These are phyloP conservation scores for Craniophora ligustri DNA, from an alignment of 2,888 invertebrate species.

Conservation along the genomic window DNA sequence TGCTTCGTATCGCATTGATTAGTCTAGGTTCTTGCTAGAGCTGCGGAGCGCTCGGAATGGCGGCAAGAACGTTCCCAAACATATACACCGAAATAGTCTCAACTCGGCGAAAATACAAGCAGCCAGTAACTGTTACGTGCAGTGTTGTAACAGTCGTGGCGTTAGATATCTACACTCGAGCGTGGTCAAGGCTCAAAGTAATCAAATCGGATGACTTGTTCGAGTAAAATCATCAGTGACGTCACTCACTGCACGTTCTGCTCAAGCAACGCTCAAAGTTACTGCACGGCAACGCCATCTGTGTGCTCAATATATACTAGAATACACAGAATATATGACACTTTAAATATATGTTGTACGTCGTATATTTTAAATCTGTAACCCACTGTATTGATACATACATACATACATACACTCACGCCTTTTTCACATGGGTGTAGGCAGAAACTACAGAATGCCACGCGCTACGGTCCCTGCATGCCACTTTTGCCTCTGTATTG, in stretches of 20 bases:
- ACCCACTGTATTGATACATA: too few relatives aligned
- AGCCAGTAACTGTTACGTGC: neutral
- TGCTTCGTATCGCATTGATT: neutral
- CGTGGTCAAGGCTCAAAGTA: constrained; percentile 33
- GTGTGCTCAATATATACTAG: constrained; percentile 1
- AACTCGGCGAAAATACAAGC: neutral
- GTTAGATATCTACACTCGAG: constrained; percentile 16
- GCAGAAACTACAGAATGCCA: too few relatives aligned
- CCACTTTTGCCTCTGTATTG: too few relatives aligned
- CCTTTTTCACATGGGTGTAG: too few relatives aligned
- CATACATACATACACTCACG: too few relatives aligned
- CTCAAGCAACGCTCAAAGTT: neutral
- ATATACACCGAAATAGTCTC: neutral
- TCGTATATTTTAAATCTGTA: too few relatives aligned
- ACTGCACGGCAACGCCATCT: constrained; percentile 10
- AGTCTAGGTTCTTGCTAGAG: neutral
- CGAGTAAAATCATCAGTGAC: constrained; percentile 36
- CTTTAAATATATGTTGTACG: too few relatives aligned
- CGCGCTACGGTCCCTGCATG: too few relatives aligned
- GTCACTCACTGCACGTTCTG: constrained; percentile 22
- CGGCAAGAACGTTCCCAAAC: neutral
- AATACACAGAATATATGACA: too few relatives aligned
- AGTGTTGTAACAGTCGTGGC: constrained; percentile 9
- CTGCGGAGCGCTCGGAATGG: neutral
- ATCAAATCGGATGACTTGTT: constrained; percentile 45